A percentile compares a stretch with the other conserved stretches of the same genome.
Conservation (phyloP, 2,888 invertebrate genomes). For the Cosmopolites sordidus region DNA sequence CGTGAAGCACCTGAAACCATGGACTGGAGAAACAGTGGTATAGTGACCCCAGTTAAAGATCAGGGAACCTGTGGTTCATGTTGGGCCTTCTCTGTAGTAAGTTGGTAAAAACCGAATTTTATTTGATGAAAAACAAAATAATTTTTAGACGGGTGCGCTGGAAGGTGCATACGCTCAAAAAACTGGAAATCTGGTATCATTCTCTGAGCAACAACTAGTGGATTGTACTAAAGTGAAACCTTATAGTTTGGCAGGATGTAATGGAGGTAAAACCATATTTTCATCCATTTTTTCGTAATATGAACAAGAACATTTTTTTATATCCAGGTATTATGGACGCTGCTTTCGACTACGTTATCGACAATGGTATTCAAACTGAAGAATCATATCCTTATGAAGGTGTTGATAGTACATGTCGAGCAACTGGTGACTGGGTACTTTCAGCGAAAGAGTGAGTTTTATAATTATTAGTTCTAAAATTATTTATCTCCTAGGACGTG, state of each 20-base stretch:
- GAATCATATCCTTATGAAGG: slow-evolving; percentile 53
- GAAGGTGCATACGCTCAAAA: not conserved
- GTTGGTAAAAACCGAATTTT: not conserved
- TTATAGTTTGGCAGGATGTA: not conserved
- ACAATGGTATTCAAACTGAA: slow-evolving; percentile 33
- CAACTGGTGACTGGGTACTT: not conserved
- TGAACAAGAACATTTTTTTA: not conserved
- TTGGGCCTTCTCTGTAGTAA: not conserved
- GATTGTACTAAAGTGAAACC: slow-evolving; percentile 1
- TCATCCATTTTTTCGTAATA: too few relatives aligned
- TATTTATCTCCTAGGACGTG: too few relatives aligned
- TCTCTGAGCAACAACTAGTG: not conserved
- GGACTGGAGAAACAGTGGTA: not conserved
- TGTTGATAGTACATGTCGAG: slow-evolving; percentile 30
- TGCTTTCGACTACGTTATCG: slow-evolving; percentile 4
- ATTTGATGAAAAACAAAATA: not conserved
- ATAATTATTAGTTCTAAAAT: too few relatives aligned
- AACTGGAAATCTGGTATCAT: not conserved
- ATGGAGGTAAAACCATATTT: slow-evolving; percentile 1
- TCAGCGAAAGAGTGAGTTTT: not conserved
- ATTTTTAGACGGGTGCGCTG: not conserved
- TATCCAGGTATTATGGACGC: not conserved
- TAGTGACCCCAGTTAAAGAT: not conserved
- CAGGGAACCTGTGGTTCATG: not conserved
- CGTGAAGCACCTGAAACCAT: not conserved